These are phyloP conservation scores for Lissocephala sabroskyi DNA, from an alignment of 2,888 invertebrate genomes.

Conservation along the genomic window DNA sequence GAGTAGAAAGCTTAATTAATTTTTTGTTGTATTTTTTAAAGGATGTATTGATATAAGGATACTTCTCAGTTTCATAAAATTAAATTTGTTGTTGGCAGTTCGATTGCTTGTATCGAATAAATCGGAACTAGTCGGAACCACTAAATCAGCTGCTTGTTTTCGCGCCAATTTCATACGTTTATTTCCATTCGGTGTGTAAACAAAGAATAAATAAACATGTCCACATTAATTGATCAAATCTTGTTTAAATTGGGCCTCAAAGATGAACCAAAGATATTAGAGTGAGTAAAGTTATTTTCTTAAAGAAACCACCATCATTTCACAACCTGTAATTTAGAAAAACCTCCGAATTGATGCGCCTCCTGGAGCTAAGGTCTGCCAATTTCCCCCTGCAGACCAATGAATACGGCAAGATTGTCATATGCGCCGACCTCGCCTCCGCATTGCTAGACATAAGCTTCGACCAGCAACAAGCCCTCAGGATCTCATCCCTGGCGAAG, in stretches of 20 bases:
- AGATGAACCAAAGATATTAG: conserved; percentile 56
- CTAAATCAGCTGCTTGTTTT: too few species aligned
- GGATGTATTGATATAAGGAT: too few species aligned
- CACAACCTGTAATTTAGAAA: conserved; percentile 47
- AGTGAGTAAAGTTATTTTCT: conserved; percentile 50
- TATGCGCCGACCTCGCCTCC: conserved; percentile 78
- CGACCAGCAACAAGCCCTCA: conserved; percentile 75
- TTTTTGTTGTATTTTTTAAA: too few species aligned
- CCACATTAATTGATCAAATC: conserved; percentile 62
- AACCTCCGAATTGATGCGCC: conserved; percentile 66
- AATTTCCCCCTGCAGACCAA: conserved; percentile 72
- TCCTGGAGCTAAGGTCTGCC: conserved; percentile 66
- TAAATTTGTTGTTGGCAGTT: too few species aligned
- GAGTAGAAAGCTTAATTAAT: too few species aligned
- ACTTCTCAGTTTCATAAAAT: too few species aligned
- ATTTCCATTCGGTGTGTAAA: too few species aligned
- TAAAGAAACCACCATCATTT: not conserved
- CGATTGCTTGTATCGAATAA: too few species aligned
- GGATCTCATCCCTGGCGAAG: conserved; percentile 76
- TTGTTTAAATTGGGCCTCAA: conserved; percentile 65
- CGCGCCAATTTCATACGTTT: too few species aligned
- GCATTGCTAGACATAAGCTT: conserved; percentile 73
- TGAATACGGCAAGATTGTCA: conserved; percentile 76
- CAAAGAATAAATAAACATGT: too few species aligned
- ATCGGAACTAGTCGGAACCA: too few species aligned